Base-by-base conservation (phyloP, 2,113 vertebrate genomes). In the Meriones unguiculatus region DNA sequence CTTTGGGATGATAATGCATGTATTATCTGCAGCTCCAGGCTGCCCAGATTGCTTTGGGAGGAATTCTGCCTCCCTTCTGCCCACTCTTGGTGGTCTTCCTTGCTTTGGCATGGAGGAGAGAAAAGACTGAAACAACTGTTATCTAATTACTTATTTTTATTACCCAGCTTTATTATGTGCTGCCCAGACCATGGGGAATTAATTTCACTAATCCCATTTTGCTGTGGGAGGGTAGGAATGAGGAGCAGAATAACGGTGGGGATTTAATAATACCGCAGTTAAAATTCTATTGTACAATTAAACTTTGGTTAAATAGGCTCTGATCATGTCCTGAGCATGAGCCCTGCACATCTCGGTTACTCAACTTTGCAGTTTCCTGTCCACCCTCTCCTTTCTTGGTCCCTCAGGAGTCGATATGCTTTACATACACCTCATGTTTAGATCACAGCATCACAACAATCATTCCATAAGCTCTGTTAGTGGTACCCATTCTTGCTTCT, bases 401-500 rank as follows among this genome's bases (percentile, higher is more conserved):
- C 15, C 3, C 4, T 69, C 32, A 30, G 0, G 4, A 17, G 14
- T 13, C 22, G 1, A 5, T 1, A 1, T 0, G 9, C 35, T 32
- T 25, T 15, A 32, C 57, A 15, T 15, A 46, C 0, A 0, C 46
- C 46, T 28, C 2, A 4, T 1, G 4, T 22, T 67, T 15, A 46
- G 46, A 46, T 46, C 46, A 46, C 46, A 46, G 46, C 46, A 46
- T 35, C 8, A 3, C 1, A 30, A 2, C 35, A 57, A 18, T 35
- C 18, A 1, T 10, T 32, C 38, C 3, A 0, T 10, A 30, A 3
- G 15, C n/a, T 28, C 2, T 5, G 38, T 12, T 30, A 17, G 20
- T 4, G 30, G 35, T 59, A 12, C 18, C 10, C 57, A 46, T 24
- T 87, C 87, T 54, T 5, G 14, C 38, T 20, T 75, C 50, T 2